phyloP scores from a whole-genome alignment of 2,888 invertebrate genomes.

The Drosophila putrida region DNA sequence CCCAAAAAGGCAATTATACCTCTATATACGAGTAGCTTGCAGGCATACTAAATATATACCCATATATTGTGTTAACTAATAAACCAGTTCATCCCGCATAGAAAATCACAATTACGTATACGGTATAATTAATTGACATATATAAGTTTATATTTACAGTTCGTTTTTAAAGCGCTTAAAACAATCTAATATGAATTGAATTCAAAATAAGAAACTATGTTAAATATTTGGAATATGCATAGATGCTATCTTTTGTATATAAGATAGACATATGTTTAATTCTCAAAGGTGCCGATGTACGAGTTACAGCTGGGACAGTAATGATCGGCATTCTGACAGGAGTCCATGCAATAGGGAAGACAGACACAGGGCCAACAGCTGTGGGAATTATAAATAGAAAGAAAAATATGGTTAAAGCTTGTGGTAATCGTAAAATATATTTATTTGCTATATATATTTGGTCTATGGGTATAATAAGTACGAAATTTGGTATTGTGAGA shows the following conservation, averaged over 20 bases:
- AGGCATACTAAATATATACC: not conserved
- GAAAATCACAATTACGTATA: constrained; percentile 27
- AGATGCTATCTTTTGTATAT: constrained; percentile 12
- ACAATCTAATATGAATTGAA: not conserved
- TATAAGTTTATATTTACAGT: constrained; percentile 34
- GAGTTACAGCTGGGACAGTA: constrained; percentile 87
- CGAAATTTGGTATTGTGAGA: constrained; percentile 26
- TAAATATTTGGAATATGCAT: too few relatives aligned
- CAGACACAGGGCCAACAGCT: constrained; percentile 87
- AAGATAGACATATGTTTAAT: constrained; percentile 34
- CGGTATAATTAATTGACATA: constrained; percentile 37
- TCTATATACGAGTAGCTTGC: not conserved
- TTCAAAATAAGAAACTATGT: too few relatives aligned
- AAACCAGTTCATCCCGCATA: constrained; percentile 5
- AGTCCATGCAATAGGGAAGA: constrained; percentile 87
- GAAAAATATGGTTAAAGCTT: not conserved
- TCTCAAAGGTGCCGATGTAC: constrained; percentile 86
- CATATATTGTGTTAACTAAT: not conserved
- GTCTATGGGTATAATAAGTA: too few relatives aligned
- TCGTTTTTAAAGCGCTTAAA: constrained; percentile 24
- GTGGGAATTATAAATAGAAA: not conserved
- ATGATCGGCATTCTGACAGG: constrained; percentile 87
- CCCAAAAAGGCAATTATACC: not conserved
- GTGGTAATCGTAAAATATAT: not conserved
- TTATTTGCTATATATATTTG: not conserved